Base-by-base conservation (phyloP, 1,140 invertebrate genomes). In the Anoplophora glabripennis region DNA sequence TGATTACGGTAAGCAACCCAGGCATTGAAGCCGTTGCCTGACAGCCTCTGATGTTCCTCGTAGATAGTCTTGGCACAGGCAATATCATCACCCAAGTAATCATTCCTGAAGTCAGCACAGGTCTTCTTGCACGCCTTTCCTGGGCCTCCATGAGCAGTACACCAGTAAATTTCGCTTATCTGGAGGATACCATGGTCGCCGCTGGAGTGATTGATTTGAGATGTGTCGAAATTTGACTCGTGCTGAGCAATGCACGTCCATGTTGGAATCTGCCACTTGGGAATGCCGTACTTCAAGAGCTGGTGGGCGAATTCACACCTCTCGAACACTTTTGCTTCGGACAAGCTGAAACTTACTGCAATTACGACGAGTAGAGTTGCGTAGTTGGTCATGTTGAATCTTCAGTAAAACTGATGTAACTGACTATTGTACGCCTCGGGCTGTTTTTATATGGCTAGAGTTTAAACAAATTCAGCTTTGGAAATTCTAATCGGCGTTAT, bases 171-270 rank as follows among this genome's bases (percentile, higher is more conserved):
- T 21, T 53, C 11, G 21, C 48, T 59, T n/a, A 63, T 63, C 44
- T 63, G 61, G n/a, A 63, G 46, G 9, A 63, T 59, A 18, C 61
- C 61, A 41, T 53, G 48, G 28, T 59, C 61, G 10, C 49, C 41
- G 4, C 47, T 53, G 14, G 36, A 1, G 14, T 10, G 4, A 34
- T 63, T 63, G 3, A 53, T 34, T 2, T 47, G 38, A 14, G 37
- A 11, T 2, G 61, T 63, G 28, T 63, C 36, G 37, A 45, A 63
- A 28, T 63, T 36, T 8, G 61, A 63, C 33, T 63, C 61, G 42
- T 59, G 57, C 8, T 46, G 36, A 11, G 56, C 61, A n/a, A 63
- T 63, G 28, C 61, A 63, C 3, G 47, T 38, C 61, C 61, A 63
- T 3, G 51, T 53, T 1, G 14, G 14, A 34, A 53, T n/a, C 9